Conservation (phyloP, 2,797 vertebrate genomes). For the Cercopithecus neglectus region DNA sequence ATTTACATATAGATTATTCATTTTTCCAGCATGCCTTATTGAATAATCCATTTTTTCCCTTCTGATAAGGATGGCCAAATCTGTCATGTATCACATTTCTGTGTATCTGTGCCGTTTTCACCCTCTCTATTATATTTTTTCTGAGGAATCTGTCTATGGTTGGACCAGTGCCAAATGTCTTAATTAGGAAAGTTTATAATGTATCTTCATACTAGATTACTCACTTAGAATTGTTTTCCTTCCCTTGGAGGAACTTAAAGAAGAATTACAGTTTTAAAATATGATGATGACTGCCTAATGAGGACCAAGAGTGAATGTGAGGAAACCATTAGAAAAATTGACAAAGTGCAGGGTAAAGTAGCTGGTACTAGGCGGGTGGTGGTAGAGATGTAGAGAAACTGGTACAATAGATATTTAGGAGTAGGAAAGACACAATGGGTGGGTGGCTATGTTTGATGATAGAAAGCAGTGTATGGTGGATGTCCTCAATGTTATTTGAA, state of each 20-base stretch:
- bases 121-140: neutral
- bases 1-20: neutral
- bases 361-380: fast-evolving
- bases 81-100: neutral
- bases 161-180: neutral
- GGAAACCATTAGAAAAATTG: neutral
- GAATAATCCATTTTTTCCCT: neutral
- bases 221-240: neutral
- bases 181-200: neutral
- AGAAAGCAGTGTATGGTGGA: neutral
- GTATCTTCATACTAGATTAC: neutral
- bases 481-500: neutral
- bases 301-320: neutral
- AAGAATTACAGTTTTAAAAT: neutral
- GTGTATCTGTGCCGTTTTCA: neutral
- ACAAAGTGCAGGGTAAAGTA: fast-evolving
- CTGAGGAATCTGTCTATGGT: neutral
- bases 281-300: neutral
- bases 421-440: no score
- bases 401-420: neutral
- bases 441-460: neutral
- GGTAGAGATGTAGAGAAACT: neutral
- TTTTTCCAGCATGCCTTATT: neutral
- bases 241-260: neutral
- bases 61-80: neutral